Evolutionary conservation across 2,113 vertebrate genomes (phyloP).

Genomic region (Pachyramphus minor): DNA sequence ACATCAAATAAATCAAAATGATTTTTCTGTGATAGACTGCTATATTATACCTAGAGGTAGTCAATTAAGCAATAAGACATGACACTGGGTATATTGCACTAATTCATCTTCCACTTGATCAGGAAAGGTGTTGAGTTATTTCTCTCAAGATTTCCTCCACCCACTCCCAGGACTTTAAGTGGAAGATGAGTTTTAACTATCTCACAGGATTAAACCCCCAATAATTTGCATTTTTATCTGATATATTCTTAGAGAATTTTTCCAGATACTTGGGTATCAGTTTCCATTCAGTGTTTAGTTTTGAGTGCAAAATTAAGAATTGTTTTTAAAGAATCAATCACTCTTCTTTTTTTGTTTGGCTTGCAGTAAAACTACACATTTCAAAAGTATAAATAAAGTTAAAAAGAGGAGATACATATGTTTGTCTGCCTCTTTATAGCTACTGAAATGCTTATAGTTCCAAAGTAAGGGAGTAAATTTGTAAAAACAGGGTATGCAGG

Average conservation of each 20-base stretch:
- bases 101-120: conserved; percentile 37
- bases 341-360: neutral
- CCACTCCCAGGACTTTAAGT: neutral
- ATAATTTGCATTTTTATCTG: neutral
- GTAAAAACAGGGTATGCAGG: neutral
- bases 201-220: neutral
- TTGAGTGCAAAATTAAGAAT: neutral
- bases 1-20: conserved; percentile 45
- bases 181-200: neutral
- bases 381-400: neutral
- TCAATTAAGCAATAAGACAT: conserved; percentile 52
- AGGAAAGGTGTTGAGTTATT: neutral
- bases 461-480: neutral
- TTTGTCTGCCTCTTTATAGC: neutral
- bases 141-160: neutral
- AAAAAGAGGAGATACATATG: neutral
- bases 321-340: neutral
- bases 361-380: neutral
- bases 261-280: neutral
- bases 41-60: conserved; percentile 34
- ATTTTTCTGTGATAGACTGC: conserved; percentile 38
- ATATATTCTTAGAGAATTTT: neutral
- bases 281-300: neutral
- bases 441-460: neutral
- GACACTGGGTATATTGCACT: conserved; percentile 28